Base-by-base conservation (phyloP, 2,797 vertebrate genomes). In the Knipowitschia caucasica region DNA sequence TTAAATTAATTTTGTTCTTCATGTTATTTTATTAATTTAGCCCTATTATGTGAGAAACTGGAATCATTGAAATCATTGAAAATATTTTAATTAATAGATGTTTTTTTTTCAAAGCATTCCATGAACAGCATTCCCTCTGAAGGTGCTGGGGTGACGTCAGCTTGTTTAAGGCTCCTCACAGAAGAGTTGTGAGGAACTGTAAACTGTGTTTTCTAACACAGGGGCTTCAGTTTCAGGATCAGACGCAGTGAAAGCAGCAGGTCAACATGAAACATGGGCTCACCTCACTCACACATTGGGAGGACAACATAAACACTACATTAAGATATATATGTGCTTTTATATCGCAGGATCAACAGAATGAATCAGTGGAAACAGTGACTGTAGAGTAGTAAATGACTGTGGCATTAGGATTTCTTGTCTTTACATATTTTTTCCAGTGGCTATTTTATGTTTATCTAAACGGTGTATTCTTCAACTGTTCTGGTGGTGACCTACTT, bases 401-500 rank as follows among this genome's bases (percentile, higher is more conserved):
- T 66, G 20, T 73, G 69, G 83, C 65, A 70, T 67, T 51, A 59
- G 53, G 46, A 52, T 42, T 58, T 15, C n/a, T 69, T 73, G 71
- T 53, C 55, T 44, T n/a, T 67, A 38, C 26, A 24, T 42, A 23
- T 42, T 42, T 11, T 27, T 10, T 18, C n/a, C n/a, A n/a, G n/a
- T n/a, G n/a, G n/a, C n/a, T n/a, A n/a, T n/a, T n/a, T n/a, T n/a
- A n/a, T n/a, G n/a, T n/a, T n/a, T n/a, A n/a, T n/a, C n/a, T n/a
- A n/a, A n/a, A n/a, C n/a, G n/a, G n/a, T n/a, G n/a, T n/a, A n/a
- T n/a, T n/a, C n/a, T n/a, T n/a, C n/a, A n/a, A n/a, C n/a, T n/a
- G n/a, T n/a, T n/a, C n/a, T n/a, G n/a, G n/a, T n/a, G n/a, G n/a
- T n/a, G n/a, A n/a, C n/a, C n/a, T n/a, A n/a, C n/a, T n/a, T n/a